Evolutionary conservation across 1,140 invertebrate genomes (phyloP), one percentile per base, ranked within the genome.

Genomic region (Cydia amplana): DNA sequence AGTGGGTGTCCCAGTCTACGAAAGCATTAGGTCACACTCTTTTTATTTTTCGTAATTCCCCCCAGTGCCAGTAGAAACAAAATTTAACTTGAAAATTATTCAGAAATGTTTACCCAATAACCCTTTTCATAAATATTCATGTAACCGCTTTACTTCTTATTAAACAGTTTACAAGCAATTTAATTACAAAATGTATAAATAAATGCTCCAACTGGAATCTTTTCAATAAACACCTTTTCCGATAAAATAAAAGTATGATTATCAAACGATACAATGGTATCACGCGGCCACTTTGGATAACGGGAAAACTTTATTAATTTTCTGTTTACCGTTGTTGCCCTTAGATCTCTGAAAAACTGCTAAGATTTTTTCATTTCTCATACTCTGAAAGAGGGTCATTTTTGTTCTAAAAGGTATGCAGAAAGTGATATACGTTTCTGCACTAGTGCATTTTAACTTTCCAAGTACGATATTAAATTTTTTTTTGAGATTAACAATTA

Each of bases 261-360:
- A 6, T 36, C 9, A 16, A 70, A 40, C 16, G 36, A 70, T 43
- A 70, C 65, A 43, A 70, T 40, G 32, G 28, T 20, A 40, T 70
- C n/a, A 70, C 16, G 20, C 36, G 28, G 16, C 3, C 7, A 40
- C 32, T 40, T 43, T 5, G 16, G 65, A 70, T 70, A 40, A 43
- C 36, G 18, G 32, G 65, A 70, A 40, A 43, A 67, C 16, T 67
- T 67, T 70, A 43, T 40, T 70, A 70, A 40, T 70, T 70, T 70
- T 40, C 36, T 23, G 36, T 40, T 43, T 20, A 70, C 4, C 28
- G n/a, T 28, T 70, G 16, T 40, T 40, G 20, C 40, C 64, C 36
- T 5, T 55, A 6, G 51, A 3, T 18, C n/a, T 55, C 4, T 55
- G 51, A 55, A 0, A 18, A 7, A 16, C 16, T 55, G 5, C 4